Conservation (phyloP, 1,140 invertebrate species). For the Andrena cerasifolii region DNA sequence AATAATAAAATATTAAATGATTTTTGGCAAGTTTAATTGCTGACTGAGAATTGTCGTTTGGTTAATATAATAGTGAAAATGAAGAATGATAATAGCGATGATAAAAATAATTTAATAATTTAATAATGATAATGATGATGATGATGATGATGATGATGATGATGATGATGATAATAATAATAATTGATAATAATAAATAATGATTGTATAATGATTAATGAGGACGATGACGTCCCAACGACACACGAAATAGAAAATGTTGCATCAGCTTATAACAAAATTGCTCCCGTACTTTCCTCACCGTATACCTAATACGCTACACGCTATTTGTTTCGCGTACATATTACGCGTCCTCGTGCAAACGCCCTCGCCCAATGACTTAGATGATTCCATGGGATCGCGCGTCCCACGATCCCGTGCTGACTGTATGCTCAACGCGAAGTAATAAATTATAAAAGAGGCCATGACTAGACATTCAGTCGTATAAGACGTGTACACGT, state of each 20-base stretch:
- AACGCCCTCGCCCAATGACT: slow-evolving; percentile 35
- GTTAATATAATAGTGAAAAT: slow-evolving; percentile 16
- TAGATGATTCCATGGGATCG: slow-evolving; percentile 12
- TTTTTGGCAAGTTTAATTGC: slow-evolving; percentile 11
- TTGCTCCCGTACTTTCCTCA: background rate
- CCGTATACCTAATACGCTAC: background rate
- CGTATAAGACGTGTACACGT: slow-evolving; percentile 72
- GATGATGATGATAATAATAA: slow-evolving; percentile 45
- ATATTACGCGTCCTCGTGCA: background rate
- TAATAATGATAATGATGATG: slow-evolving; percentile 34
- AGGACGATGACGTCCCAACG: slow-evolving; percentile 52
- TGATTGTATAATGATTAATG: slow-evolving; percentile 37
- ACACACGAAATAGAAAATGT: slow-evolving; percentile 48
- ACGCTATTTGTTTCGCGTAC: background rate
- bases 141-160: slow-evolving; percentile 41
- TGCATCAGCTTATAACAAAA: slow-evolving; percentile 22
- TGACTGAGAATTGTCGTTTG: slow-evolving; percentile 2
- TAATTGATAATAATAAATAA: slow-evolving; percentile 23
- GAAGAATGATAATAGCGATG: slow-evolving; percentile 1
- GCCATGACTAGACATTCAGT: slow-evolving; percentile 83
- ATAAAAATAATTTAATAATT: slow-evolving; percentile 49
- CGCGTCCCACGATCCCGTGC: background rate
- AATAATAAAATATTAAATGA: slow-evolving; percentile 40
- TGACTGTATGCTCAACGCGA: slow-evolving; percentile 60
- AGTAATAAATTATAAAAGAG: slow-evolving; percentile 78